Percentiles rank a stretch among this genome's conserved stretches.
phyloP scores from a whole-genome alignment of 2,113 vertebrate genomes.

The Gymnarchus niloticus region DNA sequence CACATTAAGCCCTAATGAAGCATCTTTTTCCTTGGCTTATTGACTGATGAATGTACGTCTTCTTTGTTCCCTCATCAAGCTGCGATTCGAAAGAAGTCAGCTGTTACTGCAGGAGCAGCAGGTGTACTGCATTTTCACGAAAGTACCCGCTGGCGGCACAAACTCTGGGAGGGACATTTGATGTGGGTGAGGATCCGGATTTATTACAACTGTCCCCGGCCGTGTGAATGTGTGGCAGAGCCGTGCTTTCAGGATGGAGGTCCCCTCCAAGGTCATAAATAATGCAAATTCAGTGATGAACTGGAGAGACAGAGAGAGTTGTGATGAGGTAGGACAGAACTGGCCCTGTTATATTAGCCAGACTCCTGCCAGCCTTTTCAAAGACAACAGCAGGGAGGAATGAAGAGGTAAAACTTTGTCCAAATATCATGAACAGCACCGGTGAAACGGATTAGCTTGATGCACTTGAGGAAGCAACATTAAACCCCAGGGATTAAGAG shows the following conservation, averaged over 20 bases:
- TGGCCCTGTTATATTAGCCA: not conserved
- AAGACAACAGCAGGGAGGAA: not conserved
- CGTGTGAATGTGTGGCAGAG: not conserved
- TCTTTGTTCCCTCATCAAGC: not conserved
- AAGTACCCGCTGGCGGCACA: not conserved
- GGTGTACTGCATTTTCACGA: not conserved
- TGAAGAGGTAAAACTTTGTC: conserved; percentile 3
- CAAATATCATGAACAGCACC: conserved; percentile 4
- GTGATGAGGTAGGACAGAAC: not conserved
- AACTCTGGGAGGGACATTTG: not conserved
- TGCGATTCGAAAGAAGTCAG: not conserved
- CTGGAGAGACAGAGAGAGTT: not conserved
- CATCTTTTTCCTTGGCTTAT: not conserved
- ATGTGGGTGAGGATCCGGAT: not conserved
- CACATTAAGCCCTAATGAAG: not conserved
- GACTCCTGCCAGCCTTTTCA: not conserved
- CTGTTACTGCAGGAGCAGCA: not conserved
- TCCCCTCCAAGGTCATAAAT: conserved; percentile 9
- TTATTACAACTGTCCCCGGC: not conserved
- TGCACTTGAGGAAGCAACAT: not conserved
- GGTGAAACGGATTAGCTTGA: not conserved
- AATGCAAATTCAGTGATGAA: not conserved
- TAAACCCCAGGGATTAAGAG: not conserved
- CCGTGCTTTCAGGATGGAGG: not conserved
- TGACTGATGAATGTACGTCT: not conserved